Conservation (phyloP, 2,113 vertebrate genomes). For the Oxyura jamaicensis region DNA sequence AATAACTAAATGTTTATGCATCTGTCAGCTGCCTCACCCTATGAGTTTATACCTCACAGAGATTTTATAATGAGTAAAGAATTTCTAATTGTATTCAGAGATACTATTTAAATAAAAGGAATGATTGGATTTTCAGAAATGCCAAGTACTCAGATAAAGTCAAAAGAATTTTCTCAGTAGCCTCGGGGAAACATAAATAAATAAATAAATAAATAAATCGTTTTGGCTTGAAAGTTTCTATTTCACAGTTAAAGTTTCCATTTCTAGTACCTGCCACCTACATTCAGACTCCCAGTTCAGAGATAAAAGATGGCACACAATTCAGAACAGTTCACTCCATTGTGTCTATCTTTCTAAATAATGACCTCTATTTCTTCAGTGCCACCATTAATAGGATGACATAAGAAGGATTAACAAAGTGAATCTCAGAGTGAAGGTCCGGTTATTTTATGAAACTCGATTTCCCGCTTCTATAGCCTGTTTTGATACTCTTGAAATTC, state of each 20-base stretch:
- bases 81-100: background rate
- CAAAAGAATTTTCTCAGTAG: background rate
- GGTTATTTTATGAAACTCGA: background rate
- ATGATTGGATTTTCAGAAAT: background rate
- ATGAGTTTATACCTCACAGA: background rate
- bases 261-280: background rate
- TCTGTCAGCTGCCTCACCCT: background rate
- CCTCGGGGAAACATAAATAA: too few relatives aligned
- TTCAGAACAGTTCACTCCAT: background rate
- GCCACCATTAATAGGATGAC: background rate
- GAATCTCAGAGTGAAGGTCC: fast-evolving
- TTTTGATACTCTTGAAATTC: background rate
- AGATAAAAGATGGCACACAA: background rate
- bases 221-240: background rate
- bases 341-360: background rate
- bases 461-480: background rate
- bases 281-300: background rate
- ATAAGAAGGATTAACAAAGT: background rate
- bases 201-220: too few relatives aligned
- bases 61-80: background rate
- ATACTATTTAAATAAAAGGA: background rate
- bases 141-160: background rate
- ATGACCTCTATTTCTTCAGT: background rate
- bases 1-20: background rate
- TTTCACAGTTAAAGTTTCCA: background rate